Evolutionary conservation across 2,888 invertebrate species (phyloP).

Genomic region (Yponomeuta malinellus): DNA sequence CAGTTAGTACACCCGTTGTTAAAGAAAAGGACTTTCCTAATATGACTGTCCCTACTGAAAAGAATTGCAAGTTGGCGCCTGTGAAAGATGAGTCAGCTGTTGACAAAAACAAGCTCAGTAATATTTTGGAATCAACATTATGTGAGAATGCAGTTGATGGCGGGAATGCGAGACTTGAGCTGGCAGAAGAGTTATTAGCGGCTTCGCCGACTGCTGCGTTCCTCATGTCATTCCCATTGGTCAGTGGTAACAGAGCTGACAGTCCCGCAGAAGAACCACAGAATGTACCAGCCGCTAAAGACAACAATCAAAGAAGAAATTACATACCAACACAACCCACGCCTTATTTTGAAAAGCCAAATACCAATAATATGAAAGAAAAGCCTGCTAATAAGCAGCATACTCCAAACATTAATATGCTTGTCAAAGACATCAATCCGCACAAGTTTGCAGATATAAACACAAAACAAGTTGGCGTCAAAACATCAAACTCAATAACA

Average conservation of each 20-base stretch:
- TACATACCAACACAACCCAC: constrained; percentile 36
- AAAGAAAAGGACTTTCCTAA: constrained; percentile 4
- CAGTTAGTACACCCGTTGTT: not conserved
- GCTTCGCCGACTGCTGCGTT: constrained; percentile 86
- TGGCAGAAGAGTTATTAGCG: constrained; percentile 66
- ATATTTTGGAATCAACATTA: constrained; percentile 54
- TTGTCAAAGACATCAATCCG: constrained; percentile 30
- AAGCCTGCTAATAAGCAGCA: constrained; percentile 31
- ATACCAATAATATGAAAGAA: constrained; percentile 30
- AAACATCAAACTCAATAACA: constrained; percentile 31
- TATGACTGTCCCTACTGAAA: not conserved
- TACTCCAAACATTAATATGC: constrained; percentile 22
- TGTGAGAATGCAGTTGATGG: constrained; percentile 64
- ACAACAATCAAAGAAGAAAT: constrained; percentile 22
- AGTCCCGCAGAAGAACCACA: constrained; percentile 58
- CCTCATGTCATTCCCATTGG: constrained; percentile 83
- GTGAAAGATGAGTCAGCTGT: constrained; percentile 3
- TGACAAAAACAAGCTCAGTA: constrained; percentile 34
- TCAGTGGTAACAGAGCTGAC: constrained; percentile 74
- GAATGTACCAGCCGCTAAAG: not conserved
- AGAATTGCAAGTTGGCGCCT: not conserved
- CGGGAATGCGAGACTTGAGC: constrained; percentile 75
- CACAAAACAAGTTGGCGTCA: constrained; percentile 35
- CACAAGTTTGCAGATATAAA: constrained; percentile 3
- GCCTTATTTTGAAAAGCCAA: constrained; percentile 45